Percentiles rank a stretch among this genome's conserved stretches.
Evolutionary conservation across 2,888 invertebrate genomes (phyloP).

Genomic region (Calliphora vomitoria): DNA sequence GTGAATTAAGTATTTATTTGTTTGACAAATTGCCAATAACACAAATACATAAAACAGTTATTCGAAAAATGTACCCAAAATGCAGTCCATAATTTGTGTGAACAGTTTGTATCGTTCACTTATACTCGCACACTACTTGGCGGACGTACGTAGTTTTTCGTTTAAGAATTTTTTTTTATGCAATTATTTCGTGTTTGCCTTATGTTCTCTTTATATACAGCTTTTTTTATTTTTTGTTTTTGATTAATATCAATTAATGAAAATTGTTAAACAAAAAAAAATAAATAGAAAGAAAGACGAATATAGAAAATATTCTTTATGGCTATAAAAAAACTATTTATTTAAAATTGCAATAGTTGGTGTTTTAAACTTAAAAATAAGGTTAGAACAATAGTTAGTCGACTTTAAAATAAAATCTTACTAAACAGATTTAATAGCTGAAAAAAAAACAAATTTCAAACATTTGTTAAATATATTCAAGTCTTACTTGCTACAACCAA

Average conservation of each 20-base stretch:
- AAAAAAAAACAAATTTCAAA: no score
- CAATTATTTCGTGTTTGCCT: conserved; percentile 57
- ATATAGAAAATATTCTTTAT: not conserved
- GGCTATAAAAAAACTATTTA: not conserved
- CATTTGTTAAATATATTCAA: no score
- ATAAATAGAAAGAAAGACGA: not conserved
- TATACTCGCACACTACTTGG: conserved; percentile 1
- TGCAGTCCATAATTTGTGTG: conserved; percentile 22
- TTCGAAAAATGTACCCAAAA: not conserved
- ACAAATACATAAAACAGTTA: not conserved
- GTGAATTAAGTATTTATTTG: no score
- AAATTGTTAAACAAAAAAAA: conserved; percentile 56
- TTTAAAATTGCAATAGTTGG: not conserved
- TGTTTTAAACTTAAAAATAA: no score
- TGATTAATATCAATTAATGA: conserved; percentile 71
- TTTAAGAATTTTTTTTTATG: conserved; percentile 51
- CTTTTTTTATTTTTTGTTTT: conserved; percentile 34
- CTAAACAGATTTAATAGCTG: no score
- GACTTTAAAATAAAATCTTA: no score
- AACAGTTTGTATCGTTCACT: conserved; percentile 17
- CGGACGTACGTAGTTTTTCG: conserved; percentile 34
- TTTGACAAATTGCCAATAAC: no score
- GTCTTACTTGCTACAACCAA: conserved; percentile 66
- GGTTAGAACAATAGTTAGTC: no score
- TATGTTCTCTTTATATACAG: conserved; percentile 42